Percentiles rank a stretch among this genome's conserved stretches.
phyloP scores from a whole-genome alignment of 2,888 invertebrate genomes.

The Tineola bisselliella region DNA sequence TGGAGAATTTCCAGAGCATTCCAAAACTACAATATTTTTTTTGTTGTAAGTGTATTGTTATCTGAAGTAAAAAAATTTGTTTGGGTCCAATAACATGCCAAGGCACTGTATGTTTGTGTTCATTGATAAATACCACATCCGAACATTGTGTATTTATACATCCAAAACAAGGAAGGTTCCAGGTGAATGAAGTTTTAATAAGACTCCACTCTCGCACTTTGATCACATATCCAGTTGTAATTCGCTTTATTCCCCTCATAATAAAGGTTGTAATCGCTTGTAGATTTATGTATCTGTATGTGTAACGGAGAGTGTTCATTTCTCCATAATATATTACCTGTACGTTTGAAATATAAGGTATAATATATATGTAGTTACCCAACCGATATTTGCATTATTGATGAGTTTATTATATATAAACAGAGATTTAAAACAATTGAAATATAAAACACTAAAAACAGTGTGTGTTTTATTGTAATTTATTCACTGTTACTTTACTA shows the following conservation, averaged over 20 bases:
- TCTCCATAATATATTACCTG: background rate
- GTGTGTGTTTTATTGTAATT: too few relatives aligned
- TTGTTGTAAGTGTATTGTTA: too few relatives aligned
- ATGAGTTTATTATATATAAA: too few relatives aligned
- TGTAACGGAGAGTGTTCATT: background rate
- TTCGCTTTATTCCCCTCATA: background rate
- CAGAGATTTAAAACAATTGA: too few relatives aligned
- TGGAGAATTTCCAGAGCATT: too few relatives aligned
- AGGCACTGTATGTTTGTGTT: too few relatives aligned
- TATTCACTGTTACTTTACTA: too few relatives aligned
- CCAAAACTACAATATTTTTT: too few relatives aligned
- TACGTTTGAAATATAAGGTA: background rate
- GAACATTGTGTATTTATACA: background rate
- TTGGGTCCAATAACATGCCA: too few relatives aligned
- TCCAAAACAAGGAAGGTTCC: background rate
- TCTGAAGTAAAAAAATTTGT: too few relatives aligned
- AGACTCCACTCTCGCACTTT: background rate
- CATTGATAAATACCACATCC: background rate
- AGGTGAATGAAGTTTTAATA: slow-evolving; percentile 6
- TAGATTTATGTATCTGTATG: background rate
- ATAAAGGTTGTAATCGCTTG: background rate
- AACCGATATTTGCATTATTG: background rate
- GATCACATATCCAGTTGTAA: background rate
- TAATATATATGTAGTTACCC: background rate
- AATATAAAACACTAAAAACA: too few relatives aligned